Base-by-base conservation (phyloP, 2,888 invertebrate species). In the Nomada flava region DNA sequence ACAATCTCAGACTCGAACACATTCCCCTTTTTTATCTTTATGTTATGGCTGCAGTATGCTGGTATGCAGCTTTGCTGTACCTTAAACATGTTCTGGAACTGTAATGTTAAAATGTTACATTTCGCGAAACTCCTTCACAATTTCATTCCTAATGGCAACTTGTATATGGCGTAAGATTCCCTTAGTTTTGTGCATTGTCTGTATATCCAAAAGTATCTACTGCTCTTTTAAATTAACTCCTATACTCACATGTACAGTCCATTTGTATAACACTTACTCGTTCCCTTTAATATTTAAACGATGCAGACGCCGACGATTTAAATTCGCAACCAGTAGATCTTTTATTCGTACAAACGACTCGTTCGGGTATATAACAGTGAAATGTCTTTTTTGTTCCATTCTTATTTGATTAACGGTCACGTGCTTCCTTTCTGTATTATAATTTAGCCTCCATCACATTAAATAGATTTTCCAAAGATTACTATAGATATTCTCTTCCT, bases 21-120 rank as follows among this genome's bases (percentile, higher is more conserved):
- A 60, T 29, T 64, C 44, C 65, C 65, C 42, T 59, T 79, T 64
- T 18, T 76, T 68, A 73, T 64, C 62, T 71, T 67, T 87, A 74
- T 76, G 83, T 88, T 83, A 78, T 89, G 89, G 89, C 89, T 89
- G 88, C 87, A 88, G 82, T 90, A 86, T 89, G 88, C 83, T 90
- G 81, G 79, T 89, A 86, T 89, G 87, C 88, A 89, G 88, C 86
- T 89, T 89, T 55, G 59, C 81, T 79, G 79, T 83, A 82, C 23
- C 76, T 80, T 76, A 57, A 69, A 76, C 76, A 72, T 85, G 75
- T 87, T 81, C 71, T 84, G 83, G 78, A 89, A 89, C 86, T 86
- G 86, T 87, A 87, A 89, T 83, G 86, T 88, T 89, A 85, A 84
- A 26, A 77, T 64, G 60, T 80, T 73, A 71, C 42, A 64, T 76